These are phyloP conservation scores for Periophthalmodon schlosseri DNA, from an alignment of 2,113 vertebrate species.

Conservation along the genomic window DNA sequence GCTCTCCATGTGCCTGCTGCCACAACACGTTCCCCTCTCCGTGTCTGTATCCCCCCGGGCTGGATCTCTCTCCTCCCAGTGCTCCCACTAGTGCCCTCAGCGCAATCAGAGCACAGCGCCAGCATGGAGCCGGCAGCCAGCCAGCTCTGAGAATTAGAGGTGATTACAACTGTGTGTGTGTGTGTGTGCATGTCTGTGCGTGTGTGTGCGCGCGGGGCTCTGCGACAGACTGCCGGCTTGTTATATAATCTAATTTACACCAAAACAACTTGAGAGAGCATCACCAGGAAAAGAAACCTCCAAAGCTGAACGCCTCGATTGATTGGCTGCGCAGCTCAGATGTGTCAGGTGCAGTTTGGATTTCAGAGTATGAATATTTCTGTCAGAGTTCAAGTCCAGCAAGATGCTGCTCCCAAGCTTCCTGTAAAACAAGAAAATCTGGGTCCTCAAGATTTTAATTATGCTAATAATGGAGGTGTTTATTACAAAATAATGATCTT, in stretches of 20 bases:
- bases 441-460: not conserved
- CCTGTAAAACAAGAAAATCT: not conserved
- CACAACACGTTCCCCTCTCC: slow-evolving; percentile 6
- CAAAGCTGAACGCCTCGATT: slow-evolving; percentile 27
- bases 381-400: not conserved
- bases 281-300: slow-evolving; percentile 33
- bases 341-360: slow-evolving; percentile 3
- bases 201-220: slow-evolving; percentile 24
- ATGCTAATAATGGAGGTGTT: not conserved
- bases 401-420: not conserved
- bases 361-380: not conserved
- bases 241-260: slow-evolving; percentile 57
- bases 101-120: slow-evolving; percentile 24
- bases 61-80: slow-evolving; percentile 33
- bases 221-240: slow-evolving; percentile 43
- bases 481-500: no score
- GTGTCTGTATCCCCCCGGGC: not conserved
- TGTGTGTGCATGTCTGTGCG: not conserved
- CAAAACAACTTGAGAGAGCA: slow-evolving; percentile 22
- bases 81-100: slow-evolving; percentile 23
- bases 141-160: slow-evolving; percentile 55
- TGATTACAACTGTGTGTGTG: slow-evolving; percentile 49
- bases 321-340: slow-evolving; percentile 12
- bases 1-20: slow-evolving; percentile 5
- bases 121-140: slow-evolving; percentile 37